Evolutionary conservation across 2,888 invertebrate species (phyloP).

Genomic region (Selenia dentaria): DNA sequence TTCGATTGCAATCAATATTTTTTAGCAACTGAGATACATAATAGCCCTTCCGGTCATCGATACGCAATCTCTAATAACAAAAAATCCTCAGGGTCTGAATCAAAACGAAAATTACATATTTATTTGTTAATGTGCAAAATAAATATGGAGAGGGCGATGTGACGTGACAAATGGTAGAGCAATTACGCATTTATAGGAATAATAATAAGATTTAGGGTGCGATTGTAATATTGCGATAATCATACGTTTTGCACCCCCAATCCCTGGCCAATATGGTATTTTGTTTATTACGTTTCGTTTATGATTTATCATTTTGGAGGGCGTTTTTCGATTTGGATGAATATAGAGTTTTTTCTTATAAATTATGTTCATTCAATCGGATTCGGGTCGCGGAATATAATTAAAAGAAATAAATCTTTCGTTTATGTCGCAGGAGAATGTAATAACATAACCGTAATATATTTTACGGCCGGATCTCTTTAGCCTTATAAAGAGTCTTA

Average conservation of each 20-base stretch:
- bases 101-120: too few relatives aligned
- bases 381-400: slow-evolving; percentile 34
- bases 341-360: slow-evolving; percentile 37
- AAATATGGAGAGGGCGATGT: slow-evolving; percentile 4
- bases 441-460: slow-evolving; percentile 24
- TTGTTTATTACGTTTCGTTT: slow-evolving; percentile 39
- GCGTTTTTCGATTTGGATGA: slow-evolving; percentile 30
- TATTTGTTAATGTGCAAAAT: neutral
- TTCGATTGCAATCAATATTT: too few relatives aligned
- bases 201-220: slow-evolving; percentile 41
- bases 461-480: slow-evolving; percentile 18
- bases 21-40: too few relatives aligned
- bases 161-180: slow-evolving; percentile 49
- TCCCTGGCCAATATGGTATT: slow-evolving; percentile 25
- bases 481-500: too few relatives aligned
- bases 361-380: slow-evolving; percentile 40
- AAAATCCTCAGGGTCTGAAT: too few relatives aligned
- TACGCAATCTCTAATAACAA: too few relatives aligned
- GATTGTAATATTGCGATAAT: slow-evolving; percentile 41
- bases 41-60: too few relatives aligned
- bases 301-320: slow-evolving; percentile 36
- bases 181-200: slow-evolving; percentile 46
- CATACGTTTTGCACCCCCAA: slow-evolving; percentile 37
- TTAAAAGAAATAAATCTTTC: slow-evolving; percentile 48
- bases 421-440: slow-evolving; percentile 31